phyloP scores from a whole-genome alignment of 2,113 vertebrate genomes.

The Labeo catla region DNA sequence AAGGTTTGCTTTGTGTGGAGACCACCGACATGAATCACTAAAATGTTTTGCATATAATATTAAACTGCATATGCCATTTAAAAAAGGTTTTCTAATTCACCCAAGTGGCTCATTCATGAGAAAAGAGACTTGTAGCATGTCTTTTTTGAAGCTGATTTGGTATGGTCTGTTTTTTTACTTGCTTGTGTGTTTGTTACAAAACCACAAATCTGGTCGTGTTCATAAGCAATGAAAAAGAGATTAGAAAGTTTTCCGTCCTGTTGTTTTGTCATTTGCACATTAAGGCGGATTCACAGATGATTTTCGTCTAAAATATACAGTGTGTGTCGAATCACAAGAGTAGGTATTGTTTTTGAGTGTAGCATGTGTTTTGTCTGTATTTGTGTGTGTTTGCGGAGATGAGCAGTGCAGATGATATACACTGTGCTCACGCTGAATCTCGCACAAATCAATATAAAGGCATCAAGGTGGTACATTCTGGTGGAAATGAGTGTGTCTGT shows the following conservation, averaged over 20 bases:
- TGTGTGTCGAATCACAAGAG: not conserved
- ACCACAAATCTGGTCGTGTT: not conserved
- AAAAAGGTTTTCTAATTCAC: constrained; percentile 27
- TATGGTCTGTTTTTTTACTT: constrained; percentile 6
- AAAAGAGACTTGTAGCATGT: constrained; percentile 33
- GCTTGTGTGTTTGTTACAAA: constrained; percentile 28
- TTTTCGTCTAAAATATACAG: constrained; percentile 19
- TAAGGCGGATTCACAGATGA: constrained; percentile 4
- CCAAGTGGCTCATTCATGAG: constrained; percentile 18
- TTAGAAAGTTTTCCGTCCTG: not conserved
- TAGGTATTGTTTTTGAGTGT: constrained; percentile 30
- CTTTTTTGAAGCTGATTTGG: not conserved
- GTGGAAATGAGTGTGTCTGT: constrained; percentile 44
- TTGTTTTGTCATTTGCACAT: constrained; percentile 30
- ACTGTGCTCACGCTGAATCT: constrained; percentile 65
- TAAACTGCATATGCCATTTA: constrained; percentile 32
- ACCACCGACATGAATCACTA: not conserved
- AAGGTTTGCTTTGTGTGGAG: not conserved
- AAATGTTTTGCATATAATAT: constrained; percentile 20
- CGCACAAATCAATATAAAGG: constrained; percentile 59
- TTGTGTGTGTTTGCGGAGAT: constrained; percentile 50
- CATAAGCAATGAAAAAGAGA: not conserved
- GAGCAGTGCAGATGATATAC: constrained; percentile 71
- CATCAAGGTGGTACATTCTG: constrained; percentile 58
- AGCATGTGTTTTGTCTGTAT: constrained; percentile 38